Evolutionary conservation across 2,888 invertebrate genomes (phyloP).

Genomic region (Habrosyne pyritoides): DNA sequence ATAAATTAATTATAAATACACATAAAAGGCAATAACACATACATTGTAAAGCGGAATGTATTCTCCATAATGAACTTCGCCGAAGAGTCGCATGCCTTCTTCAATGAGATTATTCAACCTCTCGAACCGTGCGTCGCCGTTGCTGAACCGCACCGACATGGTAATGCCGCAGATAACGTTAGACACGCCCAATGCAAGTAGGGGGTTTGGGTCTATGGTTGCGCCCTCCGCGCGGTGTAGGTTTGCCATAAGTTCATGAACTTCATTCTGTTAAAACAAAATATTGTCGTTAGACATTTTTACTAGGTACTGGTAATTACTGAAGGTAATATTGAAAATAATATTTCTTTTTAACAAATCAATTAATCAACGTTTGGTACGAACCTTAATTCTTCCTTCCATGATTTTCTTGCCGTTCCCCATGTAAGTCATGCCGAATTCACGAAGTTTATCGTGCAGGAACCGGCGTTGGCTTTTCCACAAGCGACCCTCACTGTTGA

Average conservation of each 20-base stretch:
- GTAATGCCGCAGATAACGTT: conserved; percentile 96
- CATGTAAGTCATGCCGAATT: conserved; percentile 94
- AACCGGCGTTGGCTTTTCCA: conserved; percentile 96
- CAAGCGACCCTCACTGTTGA: conserved; percentile 93
- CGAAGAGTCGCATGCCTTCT: conserved; percentile 95
- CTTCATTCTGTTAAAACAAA: conserved; percentile 85
- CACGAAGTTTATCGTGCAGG: conserved; percentile 92
- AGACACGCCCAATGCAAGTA: conserved; percentile 91
- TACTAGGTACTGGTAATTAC: too few species aligned
- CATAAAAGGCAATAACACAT: conserved; percentile 38
- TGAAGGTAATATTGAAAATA: not conserved
- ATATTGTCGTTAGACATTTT: conserved; percentile 5
- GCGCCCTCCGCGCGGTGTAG: conserved; percentile 86
- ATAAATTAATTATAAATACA: not conserved
- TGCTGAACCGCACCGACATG: conserved; percentile 93
- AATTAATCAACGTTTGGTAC: conserved; percentile 32
- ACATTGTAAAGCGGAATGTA: conserved; percentile 91
- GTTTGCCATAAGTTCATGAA: conserved; percentile 87
- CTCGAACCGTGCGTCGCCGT: conserved; percentile 89
- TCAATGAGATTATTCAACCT: conserved; percentile 94
- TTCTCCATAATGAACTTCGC: conserved; percentile 91
- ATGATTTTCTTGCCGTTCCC: conserved; percentile 91
- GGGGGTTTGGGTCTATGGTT: conserved; percentile 89
- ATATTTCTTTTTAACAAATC: not conserved
- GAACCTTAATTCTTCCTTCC: conserved; percentile 93